Percentiles rank a stretch among this genome's conserved stretches.
Evolutionary conservation across 2,888 invertebrate genomes (phyloP).

Genomic region (Caenorhabditis drosophilae): DNA sequence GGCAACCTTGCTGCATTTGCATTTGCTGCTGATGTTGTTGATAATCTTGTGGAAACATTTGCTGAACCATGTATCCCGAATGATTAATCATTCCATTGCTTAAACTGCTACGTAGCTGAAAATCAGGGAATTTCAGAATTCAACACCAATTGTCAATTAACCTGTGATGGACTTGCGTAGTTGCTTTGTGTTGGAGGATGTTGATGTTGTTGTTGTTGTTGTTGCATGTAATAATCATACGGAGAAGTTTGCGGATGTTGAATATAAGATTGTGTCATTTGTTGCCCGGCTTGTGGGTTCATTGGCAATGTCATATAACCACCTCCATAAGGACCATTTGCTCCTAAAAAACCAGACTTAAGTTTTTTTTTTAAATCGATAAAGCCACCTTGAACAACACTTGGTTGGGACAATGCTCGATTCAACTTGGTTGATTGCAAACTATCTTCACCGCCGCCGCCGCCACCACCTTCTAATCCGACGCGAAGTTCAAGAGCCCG

Average conservation of each 20-base stretch:
- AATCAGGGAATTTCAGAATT: conserved; percentile 3
- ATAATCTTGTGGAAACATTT: conserved; percentile 30
- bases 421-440: conserved; percentile 30
- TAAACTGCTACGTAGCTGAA: conserved; percentile 50
- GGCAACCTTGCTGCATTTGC: conserved; percentile 24
- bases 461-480: conserved; percentile 12
- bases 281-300: conserved; percentile 31
- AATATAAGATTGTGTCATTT: conserved; percentile 40
- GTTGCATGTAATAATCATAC: conserved; percentile 35
- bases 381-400: conserved; percentile 54
- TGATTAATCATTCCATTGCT: conserved; percentile 58
- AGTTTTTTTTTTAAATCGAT: not conserved
- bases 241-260: conserved; percentile 31
- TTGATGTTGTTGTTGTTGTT: conserved; percentile 35
- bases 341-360: conserved; percentile 12
- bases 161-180: conserved; percentile 33
- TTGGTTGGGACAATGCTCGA: conserved; percentile 49
- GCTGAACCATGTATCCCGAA: conserved; percentile 24
- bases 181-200: conserved; percentile 31
- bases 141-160: not conserved
- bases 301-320: conserved; percentile 39
- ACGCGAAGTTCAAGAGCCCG: conserved; percentile 23
- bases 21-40: conserved; percentile 30
- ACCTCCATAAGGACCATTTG: conserved; percentile 16
- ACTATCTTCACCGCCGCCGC: conserved; percentile 9